Conservation (phyloP, 2,113 vertebrate genomes). For the Oreocharis arfaki region DNA sequence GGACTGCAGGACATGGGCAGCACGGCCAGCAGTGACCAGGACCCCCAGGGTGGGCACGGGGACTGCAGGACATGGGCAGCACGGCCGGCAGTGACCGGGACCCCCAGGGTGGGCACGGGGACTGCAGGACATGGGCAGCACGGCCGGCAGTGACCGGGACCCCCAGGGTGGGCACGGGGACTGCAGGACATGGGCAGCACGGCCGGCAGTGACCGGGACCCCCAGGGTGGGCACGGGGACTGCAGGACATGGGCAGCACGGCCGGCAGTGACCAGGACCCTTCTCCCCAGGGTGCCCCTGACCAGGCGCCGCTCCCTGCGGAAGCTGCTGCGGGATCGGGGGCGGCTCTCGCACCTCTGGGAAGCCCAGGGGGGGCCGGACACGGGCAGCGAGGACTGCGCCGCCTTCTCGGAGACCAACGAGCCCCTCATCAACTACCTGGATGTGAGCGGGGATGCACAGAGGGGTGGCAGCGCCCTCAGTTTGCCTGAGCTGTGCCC, state of each 20-base stretch:
- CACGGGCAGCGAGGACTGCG: constrained; percentile 51
- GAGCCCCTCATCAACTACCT: constrained; percentile 79
- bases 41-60: constrained; percentile 44
- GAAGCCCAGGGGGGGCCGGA: constrained; percentile 39
- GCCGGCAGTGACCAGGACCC: rapidly evolving
- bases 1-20: rapidly evolving
- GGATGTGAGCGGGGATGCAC: constrained; percentile 61
- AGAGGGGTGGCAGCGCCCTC: neutral
- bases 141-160: rapidly evolving
- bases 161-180: constrained; percentile 47
- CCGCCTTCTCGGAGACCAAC: neutral
- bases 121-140: rapidly evolving
- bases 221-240: neutral
- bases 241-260: rapidly evolving
- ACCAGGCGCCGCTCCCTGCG: constrained; percentile 58
- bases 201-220: too few relatives aligned
- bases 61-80: rapidly evolving
- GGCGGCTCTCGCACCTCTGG: constrained; percentile 70
- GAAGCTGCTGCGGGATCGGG: constrained; percentile 59
- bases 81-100: rapidly evolving
- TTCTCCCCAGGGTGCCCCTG: constrained; percentile 66
- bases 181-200: too few relatives aligned
- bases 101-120: constrained; percentile 48
- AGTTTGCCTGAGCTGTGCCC: rapidly evolving
- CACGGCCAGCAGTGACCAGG: rapidly evolving